Conservation (phyloP, 2,888 invertebrate genomes). For the Caenorhabditis sp. region DNA sequence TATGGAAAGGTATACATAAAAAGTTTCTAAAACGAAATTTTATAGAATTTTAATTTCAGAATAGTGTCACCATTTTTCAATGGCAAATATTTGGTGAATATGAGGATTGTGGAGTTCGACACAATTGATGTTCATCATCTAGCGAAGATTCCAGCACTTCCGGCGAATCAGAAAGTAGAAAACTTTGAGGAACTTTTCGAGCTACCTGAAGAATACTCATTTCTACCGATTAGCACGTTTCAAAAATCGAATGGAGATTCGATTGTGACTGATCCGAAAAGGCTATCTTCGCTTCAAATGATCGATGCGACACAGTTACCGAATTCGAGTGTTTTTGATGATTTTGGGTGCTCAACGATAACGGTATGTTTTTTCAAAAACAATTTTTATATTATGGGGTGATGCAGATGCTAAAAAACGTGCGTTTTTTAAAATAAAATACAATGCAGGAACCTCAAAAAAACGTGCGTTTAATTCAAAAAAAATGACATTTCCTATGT, state of each 20-base stretch:
- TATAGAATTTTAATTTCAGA: constrained; percentile 15
- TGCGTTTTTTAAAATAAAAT: too few species aligned
- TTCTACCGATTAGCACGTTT: constrained; percentile 42
- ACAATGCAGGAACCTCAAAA: too few species aligned
- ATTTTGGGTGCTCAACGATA: constrained; percentile 66
- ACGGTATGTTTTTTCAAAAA: constrained; percentile 41
- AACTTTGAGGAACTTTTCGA: constrained; percentile 53
- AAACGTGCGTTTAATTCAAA: too few species aligned
- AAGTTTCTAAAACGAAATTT: too few species aligned
- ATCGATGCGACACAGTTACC: constrained; percentile 67
- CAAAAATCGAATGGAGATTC: constrained; percentile 1
- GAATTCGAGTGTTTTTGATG: constrained; percentile 74
- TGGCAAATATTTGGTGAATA: constrained; percentile 49
- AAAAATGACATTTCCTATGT: too few species aligned
- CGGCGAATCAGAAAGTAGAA: constrained; percentile 60
- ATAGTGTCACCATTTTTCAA: constrained; percentile 60
- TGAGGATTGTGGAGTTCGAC: constrained; percentile 58
- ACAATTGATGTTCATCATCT: constrained; percentile 63
- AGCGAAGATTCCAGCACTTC: constrained; percentile 65
- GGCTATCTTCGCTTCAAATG: constrained; percentile 62
- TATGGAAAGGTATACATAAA: constrained; percentile 38
- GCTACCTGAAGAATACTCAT: constrained; percentile 41
- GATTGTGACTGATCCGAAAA: constrained; percentile 18
- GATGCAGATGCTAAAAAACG: too few species aligned
- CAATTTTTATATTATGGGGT: too few species aligned